Evolutionary conservation across 2,888 invertebrate genomes (phyloP).

Genomic region (Saturnia pavonia): DNA sequence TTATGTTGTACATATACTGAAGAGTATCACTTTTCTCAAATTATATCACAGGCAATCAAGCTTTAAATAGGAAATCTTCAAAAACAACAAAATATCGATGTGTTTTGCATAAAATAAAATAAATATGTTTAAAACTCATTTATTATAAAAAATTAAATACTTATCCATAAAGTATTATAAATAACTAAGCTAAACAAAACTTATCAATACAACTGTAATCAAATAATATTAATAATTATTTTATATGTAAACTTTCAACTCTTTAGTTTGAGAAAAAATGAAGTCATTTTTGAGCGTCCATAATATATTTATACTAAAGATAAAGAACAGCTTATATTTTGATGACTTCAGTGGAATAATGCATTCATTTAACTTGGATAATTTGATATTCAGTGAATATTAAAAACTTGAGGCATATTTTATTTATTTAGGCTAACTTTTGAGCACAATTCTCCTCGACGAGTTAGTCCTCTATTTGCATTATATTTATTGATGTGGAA

Average conservation of each 20-base stretch:
- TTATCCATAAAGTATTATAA: constrained; percentile 1
- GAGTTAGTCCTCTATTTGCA: too few relatives aligned
- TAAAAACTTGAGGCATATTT: background rate
- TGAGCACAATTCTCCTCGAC: background rate
- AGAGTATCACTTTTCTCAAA: background rate
- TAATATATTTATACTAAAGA: background rate
- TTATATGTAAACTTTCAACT: background rate
- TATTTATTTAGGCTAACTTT: background rate
- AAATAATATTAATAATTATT: background rate
- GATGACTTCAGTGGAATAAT: background rate
- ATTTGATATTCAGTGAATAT: background rate
- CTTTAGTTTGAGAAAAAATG: background rate
- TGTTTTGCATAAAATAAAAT: background rate
- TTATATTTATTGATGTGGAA: too few relatives aligned
- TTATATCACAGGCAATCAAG: background rate
- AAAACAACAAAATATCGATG: background rate
- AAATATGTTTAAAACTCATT: background rate
- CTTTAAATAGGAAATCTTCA: background rate
- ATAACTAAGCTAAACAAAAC: background rate
- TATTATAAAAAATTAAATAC: background rate
- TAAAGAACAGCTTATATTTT: background rate
- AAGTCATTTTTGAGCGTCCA: too few relatives aligned
- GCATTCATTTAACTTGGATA: background rate
- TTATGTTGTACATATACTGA: too few relatives aligned
- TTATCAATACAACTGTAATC: background rate